phyloP scores from a whole-genome alignment of 2,797 vertebrate genomes.

The Ceryle rudis region DNA sequence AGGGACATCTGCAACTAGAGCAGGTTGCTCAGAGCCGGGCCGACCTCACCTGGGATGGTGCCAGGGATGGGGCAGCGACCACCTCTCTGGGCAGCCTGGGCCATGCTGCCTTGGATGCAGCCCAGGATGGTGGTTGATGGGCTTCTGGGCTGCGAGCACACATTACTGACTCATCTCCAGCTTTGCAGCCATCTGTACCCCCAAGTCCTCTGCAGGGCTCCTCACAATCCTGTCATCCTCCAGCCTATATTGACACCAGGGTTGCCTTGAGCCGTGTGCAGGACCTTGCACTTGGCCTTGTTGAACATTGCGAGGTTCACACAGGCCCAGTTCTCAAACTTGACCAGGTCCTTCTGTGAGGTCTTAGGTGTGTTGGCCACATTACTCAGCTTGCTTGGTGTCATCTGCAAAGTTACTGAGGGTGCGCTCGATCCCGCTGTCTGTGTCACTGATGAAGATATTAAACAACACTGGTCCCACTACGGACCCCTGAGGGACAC shows the following conservation, averaged over 20 bases:
- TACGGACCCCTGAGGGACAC: neutral
- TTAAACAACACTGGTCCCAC: neutral
- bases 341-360: neutral
- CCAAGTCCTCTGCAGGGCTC: neutral
- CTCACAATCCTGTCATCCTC: neutral
- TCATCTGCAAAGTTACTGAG: no score
- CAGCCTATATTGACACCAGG: neutral
- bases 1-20: neutral
- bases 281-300: neutral
- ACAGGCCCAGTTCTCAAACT: neutral
- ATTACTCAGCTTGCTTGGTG: neutral
- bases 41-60: neutral
- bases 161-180: no score
- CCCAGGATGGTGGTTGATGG: neutral
- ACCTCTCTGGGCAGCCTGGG: neutral
- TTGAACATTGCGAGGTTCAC: neutral
- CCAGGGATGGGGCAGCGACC: neutral
- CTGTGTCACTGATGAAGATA: neutral
- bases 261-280: neutral
- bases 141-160: neutral
- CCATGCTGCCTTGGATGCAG: neutral
- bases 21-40: neutral
- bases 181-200: no score
- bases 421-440: neutral
- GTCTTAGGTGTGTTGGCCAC: neutral